phyloP scores from a whole-genome alignment of 2,113 vertebrate genomes.

The Alethe diademata region DNA sequence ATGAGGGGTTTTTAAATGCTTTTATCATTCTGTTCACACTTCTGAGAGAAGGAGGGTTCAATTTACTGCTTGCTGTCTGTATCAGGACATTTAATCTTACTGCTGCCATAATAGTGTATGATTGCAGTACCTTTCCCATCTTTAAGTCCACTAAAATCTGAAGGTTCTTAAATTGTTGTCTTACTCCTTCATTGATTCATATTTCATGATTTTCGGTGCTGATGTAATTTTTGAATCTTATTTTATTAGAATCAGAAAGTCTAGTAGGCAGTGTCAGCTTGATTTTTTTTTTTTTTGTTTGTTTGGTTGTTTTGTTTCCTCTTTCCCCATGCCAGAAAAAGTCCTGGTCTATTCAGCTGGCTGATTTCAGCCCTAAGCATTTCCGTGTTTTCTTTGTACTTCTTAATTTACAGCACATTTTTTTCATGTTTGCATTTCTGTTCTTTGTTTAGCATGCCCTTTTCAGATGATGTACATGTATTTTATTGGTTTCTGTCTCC shows the following conservation, averaged over 20 bases:
- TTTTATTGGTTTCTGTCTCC: neutral
- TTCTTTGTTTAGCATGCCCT: neutral
- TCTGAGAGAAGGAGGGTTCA: neutral
- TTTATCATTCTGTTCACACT: neutral
- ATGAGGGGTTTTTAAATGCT: neutral
- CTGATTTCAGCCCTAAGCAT: neutral
- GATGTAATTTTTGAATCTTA: neutral
- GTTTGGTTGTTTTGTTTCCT: neutral
- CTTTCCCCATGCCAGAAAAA: accelerated
- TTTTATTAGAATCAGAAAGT: neutral
- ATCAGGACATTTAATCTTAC: neutral
- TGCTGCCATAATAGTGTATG: neutral
- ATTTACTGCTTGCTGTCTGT: neutral
- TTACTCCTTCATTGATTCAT: neutral
- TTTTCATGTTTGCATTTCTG: neutral
- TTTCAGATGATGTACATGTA: neutral
- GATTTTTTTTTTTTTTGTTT: neutral
- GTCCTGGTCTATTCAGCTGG: neutral
- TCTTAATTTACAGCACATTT: neutral
- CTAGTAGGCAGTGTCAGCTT: neutral
- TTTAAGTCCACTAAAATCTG: neutral
- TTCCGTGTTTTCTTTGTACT: neutral
- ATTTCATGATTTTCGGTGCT: neutral
- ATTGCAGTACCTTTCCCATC: neutral
- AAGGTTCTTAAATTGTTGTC: neutral